Conservation (phyloP, 30 jellyfish, hydroid and myxozoan genomes). For the Pseudorhiza aurosa region DNA sequence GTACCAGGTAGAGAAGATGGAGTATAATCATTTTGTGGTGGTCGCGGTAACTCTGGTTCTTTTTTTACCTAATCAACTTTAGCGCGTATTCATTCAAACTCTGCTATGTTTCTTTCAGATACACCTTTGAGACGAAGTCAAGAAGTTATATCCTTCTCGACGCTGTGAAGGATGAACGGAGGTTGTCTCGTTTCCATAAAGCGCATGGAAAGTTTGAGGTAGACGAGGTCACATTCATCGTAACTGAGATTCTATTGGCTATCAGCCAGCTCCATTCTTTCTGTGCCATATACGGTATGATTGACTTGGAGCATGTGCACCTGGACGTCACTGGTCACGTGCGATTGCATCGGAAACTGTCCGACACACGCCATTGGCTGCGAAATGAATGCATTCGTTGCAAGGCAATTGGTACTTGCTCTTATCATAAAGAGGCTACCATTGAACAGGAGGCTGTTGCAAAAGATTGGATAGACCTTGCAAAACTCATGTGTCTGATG, state of each 20-base stretch:
- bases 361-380: conserved; percentile 40
- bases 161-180: conserved; percentile 35
- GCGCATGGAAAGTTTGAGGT: conserved; percentile 23
- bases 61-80: too few species aligned
- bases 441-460: conserved; percentile 32
- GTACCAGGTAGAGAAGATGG: too few species aligned
- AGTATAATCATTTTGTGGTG: too few species aligned
- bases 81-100: too few species aligned
- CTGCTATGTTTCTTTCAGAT: conserved; percentile 27
- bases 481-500: conserved; percentile 23
- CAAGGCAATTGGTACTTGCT: conserved; percentile 17
- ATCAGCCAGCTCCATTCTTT: conserved; percentile 53
- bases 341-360: conserved; percentile 38
- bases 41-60: too few species aligned
- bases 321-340: conserved; percentile 78
- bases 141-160: conserved; percentile 58
- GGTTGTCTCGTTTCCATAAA: conserved; percentile 13
- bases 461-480: conserved; percentile 62
- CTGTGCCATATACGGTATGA: conserved; percentile 28
- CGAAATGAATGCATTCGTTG: conserved; percentile 52
- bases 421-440: conserved; percentile 10
- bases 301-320: conserved; percentile 39
- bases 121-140: conserved; percentile 68
- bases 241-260: conserved; percentile 62
- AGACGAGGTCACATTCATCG: conserved; percentile 32